Evolutionary conservation across 1,140 invertebrate genomes (phyloP).

Genomic region (Hesperophylax magnus): DNA sequence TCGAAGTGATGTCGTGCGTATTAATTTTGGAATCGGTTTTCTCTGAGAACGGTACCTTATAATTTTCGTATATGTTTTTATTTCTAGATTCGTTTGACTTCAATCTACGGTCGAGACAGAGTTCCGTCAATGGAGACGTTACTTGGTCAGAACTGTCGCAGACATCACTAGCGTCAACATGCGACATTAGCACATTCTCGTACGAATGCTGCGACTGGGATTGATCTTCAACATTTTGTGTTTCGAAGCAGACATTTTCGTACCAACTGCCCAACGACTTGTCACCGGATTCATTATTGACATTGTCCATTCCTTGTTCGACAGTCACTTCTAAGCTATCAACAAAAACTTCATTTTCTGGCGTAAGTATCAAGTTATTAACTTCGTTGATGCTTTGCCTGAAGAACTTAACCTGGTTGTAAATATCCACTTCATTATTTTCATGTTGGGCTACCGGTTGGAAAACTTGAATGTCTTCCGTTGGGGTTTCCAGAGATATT

Average conservation of each 20-base stretch:
- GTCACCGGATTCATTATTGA: constrained; percentile 1
- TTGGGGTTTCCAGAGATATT: constrained; percentile 7
- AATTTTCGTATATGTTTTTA: constrained; percentile 52
- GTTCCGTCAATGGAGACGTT: constrained; percentile 38
- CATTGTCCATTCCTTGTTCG: constrained; percentile 14
- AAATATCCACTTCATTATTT: constrained; percentile 71
- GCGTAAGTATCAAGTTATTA: constrained; percentile 75
- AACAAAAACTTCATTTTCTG: constrained; percentile 60
- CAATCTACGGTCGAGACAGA: constrained; percentile 46
- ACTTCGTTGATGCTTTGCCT: constrained; percentile 81
- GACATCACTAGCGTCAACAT: neutral
- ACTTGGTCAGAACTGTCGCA: neutral
- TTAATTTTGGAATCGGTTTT: neutral
- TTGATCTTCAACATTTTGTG: constrained; percentile 67
- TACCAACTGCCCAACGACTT: constrained; percentile 38
- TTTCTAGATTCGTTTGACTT: neutral
- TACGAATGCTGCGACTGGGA: neutral
- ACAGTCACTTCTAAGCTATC: constrained; percentile 57
- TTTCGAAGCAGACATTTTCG: constrained; percentile 59
- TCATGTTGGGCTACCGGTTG: neutral
- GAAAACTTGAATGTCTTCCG: neutral
- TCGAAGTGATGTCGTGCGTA: neutral
- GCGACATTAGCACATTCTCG: constrained; percentile 11
- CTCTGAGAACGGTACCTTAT: constrained; percentile 37
- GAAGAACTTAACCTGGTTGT: constrained; percentile 83